Evolutionary conservation across 2,113 vertebrate genomes (phyloP).

Genomic region (Protobothrops flavoviridis): DNA sequence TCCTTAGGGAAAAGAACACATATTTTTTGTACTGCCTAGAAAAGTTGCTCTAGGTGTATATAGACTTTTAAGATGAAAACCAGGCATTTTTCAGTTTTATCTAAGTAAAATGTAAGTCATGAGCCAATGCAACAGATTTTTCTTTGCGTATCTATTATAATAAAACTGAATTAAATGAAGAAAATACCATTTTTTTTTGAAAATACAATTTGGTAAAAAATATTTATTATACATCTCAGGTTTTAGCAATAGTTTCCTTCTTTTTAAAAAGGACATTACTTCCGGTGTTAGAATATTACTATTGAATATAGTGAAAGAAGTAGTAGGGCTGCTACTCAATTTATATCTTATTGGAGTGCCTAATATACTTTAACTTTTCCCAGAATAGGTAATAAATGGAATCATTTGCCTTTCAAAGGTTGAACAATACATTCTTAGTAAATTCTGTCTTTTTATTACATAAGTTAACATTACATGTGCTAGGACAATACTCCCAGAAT

Average conservation of each 20-base stretch:
- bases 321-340: background rate
- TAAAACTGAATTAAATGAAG: background rate
- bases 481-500: background rate
- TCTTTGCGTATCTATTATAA: background rate
- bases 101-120: background rate
- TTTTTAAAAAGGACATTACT: background rate
- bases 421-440: too few relatives aligned
- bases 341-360: background rate
- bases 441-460: background rate
- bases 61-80: background rate
- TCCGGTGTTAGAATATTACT: background rate
- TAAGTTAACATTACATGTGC: background rate
- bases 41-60: background rate
- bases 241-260: background rate
- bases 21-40: background rate
- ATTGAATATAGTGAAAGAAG: background rate
- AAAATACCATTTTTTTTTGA: background rate
- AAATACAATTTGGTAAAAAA: background rate
- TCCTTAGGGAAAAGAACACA: background rate
- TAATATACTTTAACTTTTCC: too few relatives aligned
- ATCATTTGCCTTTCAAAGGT: too few relatives aligned
- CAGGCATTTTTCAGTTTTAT: background rate
- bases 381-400: too few relatives aligned
- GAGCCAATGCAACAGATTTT: background rate
- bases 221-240: background rate